Conservation (phyloP, 2,888 invertebrate species). For the Melanostoma mellinum region DNA sequence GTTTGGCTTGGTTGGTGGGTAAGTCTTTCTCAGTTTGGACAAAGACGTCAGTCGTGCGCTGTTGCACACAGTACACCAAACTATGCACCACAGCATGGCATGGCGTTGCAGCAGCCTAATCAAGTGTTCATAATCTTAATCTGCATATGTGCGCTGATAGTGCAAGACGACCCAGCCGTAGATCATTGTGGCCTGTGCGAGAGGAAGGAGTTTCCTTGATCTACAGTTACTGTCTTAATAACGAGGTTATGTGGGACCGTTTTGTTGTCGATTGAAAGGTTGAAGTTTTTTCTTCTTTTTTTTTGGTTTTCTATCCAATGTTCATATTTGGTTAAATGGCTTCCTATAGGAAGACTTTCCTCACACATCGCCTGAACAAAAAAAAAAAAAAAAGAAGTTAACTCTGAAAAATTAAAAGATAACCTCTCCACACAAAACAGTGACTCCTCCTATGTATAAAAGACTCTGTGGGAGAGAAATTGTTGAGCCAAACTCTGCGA, state of each 20-base stretch:
- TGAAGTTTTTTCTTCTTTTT: slow-evolving; percentile 19
- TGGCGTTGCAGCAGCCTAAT: slow-evolving; percentile 55
- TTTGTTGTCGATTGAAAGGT: slow-evolving; percentile 63
- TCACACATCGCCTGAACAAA: slow-evolving; percentile 35
- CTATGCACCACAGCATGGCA: neutral
- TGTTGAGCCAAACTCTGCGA: slow-evolving; percentile 24
- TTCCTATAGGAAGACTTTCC: slow-evolving; percentile 64
- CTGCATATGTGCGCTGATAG: slow-evolving; percentile 72
- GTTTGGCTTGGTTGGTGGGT: slow-evolving; percentile 20
- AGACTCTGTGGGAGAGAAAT: slow-evolving; percentile 34
- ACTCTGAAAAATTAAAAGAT: slow-evolving; percentile 61
- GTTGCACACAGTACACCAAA: neutral
- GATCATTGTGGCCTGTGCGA: slow-evolving; percentile 52
- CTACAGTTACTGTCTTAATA: slow-evolving; percentile 73
- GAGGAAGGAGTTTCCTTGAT: slow-evolving; percentile 70
- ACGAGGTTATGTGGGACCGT: slow-evolving; percentile 68
- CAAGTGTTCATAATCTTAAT: slow-evolving; percentile 73
- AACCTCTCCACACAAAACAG: slow-evolving; percentile 41
- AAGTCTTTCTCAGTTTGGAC: slow-evolving; percentile 28
- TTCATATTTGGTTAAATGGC: slow-evolving; percentile 35
- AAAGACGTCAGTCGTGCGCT: slow-evolving; percentile 44
- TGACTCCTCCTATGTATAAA: slow-evolving; percentile 2
- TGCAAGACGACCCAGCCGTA: slow-evolving; percentile 65
- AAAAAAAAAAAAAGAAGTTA: slow-evolving; percentile 14
- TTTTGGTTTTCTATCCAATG: neutral